phyloP scores from a whole-genome alignment of 2,888 invertebrate genomes.

The Troglohyphantes excavatus region DNA sequence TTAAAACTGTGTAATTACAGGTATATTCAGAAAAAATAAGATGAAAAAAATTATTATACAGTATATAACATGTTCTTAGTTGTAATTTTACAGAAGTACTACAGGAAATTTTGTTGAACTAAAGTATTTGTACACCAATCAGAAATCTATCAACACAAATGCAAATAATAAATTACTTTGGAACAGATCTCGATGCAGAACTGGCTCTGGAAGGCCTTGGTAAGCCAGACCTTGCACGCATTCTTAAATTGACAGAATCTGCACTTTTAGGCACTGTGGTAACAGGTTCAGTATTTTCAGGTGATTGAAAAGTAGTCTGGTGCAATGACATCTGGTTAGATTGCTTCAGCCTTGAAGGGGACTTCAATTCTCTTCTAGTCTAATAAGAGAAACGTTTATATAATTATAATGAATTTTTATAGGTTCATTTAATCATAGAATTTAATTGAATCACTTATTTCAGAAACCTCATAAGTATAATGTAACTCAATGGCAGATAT shows the following conservation, averaged over 20 bases:
- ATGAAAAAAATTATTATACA: too few relatives aligned
- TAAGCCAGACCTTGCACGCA: slow-evolving; percentile 56
- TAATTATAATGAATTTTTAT: too few relatives aligned
- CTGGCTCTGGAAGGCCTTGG: slow-evolving; percentile 74
- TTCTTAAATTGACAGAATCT: slow-evolving; percentile 31
- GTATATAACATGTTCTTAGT: too few relatives aligned
- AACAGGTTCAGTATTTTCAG: slow-evolving; percentile 44
- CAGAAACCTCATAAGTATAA: too few relatives aligned
- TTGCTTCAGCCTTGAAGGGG: slow-evolving; percentile 48
- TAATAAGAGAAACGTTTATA: neutral
- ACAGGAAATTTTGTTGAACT: too few relatives aligned
- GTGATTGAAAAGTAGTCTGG: slow-evolving; percentile 31
- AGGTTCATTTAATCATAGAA: neutral
- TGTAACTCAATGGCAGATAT: too few relatives aligned
- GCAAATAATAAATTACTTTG: slow-evolving; percentile 28
- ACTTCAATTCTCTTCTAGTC: slow-evolving; percentile 41
- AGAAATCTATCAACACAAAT: too few relatives aligned
- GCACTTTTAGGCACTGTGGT: slow-evolving; percentile 64
- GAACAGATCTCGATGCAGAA: slow-evolving; percentile 60
- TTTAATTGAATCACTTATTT: too few relatives aligned
- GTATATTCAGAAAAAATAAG: too few relatives aligned
- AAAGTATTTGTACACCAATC: too few relatives aligned
- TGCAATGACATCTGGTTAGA: slow-evolving; percentile 27
- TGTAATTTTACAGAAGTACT: too few relatives aligned
- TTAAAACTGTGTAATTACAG: too few relatives aligned